Evolutionary conservation across 2,113 vertebrate species (phyloP), one percentile per base, ranked within the genome.

Genomic region (Centropus bengalensis): DNA sequence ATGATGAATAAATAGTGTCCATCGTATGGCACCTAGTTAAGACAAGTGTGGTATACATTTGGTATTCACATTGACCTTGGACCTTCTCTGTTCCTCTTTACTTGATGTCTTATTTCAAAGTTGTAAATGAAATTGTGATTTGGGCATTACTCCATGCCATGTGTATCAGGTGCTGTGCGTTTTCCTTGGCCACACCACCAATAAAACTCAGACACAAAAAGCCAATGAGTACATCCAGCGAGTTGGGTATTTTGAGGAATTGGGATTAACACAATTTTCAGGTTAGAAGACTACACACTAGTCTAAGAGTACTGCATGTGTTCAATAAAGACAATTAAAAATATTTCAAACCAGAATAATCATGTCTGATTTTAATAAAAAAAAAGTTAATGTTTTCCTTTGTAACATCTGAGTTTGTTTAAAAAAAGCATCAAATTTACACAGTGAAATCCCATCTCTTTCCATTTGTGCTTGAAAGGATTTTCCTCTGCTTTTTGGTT

Each of bases 401-500:
- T 73, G 15, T 54, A 88, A 88, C 6, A 9, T 60, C 33, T 32
- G 15, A 64, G 14, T 88, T 82, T 75, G 69, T 44, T 86, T 42
- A 76, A 91, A 93, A 86, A 85, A 77, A 52, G 38, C 62, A 86
- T 63, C 32, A 47, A 69, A 77, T 77, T 45, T 74, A 63, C 55
- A 44, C 24, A 84, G 73, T 88, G 93, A 90, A 94, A 94, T 83
- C 93, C 82, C 66, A 1, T 42, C 32, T 68, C 82, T 78, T 84
- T 60, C 76, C 69, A 83, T 73, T 2, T 71, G 76, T 30, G 64
- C 76, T 91, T 81, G 62, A 90, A 90, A 82, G 76, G 88, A 91
- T 95, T 97, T 94, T 64, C 93, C 88, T 82, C 79, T 68, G 79
- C 64, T 91, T 77, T 88, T 95, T 95, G 93, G 85, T 90, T 91